A percentile compares a stretch with the other conserved stretches of the same genome.
phyloP scores from a whole-genome alignment of 2,888 invertebrate genomes.

The Phoronis australis region DNA sequence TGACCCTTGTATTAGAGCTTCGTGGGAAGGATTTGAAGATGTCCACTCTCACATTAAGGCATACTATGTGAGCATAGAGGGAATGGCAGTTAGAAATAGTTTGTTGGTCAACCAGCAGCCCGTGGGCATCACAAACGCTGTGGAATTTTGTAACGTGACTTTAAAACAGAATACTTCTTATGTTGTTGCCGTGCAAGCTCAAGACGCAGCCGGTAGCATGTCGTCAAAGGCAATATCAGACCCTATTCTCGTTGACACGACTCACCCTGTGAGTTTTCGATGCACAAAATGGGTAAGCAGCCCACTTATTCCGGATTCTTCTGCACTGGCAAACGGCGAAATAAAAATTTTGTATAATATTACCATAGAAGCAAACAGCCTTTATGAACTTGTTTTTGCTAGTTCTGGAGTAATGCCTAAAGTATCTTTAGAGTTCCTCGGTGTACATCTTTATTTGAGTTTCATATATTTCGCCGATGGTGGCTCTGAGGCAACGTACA shows the following conservation, averaged over 20 bases:
- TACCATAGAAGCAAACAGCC: no score
- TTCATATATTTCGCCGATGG: no score
- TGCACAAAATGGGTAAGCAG: no score
- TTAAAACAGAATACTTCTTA: not conserved
- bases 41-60: not conserved
- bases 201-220: not conserved
- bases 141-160: no score
- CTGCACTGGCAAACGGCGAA: no score
- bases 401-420: no score
- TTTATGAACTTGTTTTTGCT: no score
- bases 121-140: not conserved
- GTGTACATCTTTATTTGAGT: no score
- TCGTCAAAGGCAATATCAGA: not conserved
- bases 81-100: not conserved
- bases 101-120: not conserved
- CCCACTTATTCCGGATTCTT: no score
- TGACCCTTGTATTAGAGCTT: not conserved
- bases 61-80: not conserved
- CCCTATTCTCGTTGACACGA: not conserved
- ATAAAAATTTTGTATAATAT: no score
- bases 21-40: not conserved
- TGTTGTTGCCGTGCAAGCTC: not conserved
- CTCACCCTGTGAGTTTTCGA: not conserved
- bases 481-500: no score
- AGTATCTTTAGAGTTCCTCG: no score